Evolutionary conservation across 2,113 vertebrate genomes (phyloP).

Genomic region (Steatornis caripensis): DNA sequence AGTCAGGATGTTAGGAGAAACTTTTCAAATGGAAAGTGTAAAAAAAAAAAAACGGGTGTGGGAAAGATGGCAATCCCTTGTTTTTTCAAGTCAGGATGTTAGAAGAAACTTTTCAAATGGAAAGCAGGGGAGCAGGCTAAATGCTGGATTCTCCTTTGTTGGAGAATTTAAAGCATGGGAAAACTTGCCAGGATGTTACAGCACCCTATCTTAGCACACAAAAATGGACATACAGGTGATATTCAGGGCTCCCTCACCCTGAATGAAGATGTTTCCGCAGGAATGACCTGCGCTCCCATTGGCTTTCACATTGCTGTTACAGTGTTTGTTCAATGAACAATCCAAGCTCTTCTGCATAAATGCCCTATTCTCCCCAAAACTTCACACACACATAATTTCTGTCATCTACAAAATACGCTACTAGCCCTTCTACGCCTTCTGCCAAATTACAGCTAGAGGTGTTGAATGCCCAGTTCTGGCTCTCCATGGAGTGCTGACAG

Average conservation of each 20-base stretch:
- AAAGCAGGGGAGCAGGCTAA: background rate
- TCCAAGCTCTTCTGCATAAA: background rate
- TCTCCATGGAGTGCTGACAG: fast-evolving
- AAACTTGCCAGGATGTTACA: background rate
- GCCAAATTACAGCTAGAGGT: background rate
- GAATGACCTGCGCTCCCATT: background rate
- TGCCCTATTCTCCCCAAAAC: background rate
- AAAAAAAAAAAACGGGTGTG: background rate
- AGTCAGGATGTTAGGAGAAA: background rate
- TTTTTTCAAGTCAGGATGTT: background rate
- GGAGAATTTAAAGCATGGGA: background rate
- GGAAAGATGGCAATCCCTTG: background rate
- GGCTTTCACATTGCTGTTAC: background rate
- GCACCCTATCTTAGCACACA: background rate
- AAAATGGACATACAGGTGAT: background rate
- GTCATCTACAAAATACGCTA: background rate
- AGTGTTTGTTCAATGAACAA: background rate
- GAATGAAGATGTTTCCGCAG: background rate
- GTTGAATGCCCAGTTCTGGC: background rate
- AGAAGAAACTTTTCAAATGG: background rate
- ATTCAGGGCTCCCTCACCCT: background rate
- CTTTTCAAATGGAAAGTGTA: background rate
- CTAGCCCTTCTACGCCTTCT: background rate
- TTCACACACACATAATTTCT: background rate
- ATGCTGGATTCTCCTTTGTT: background rate